Base-by-base conservation (phyloP, 2,113 vertebrate genomes). In the Callorhinus ursinus region DNA sequence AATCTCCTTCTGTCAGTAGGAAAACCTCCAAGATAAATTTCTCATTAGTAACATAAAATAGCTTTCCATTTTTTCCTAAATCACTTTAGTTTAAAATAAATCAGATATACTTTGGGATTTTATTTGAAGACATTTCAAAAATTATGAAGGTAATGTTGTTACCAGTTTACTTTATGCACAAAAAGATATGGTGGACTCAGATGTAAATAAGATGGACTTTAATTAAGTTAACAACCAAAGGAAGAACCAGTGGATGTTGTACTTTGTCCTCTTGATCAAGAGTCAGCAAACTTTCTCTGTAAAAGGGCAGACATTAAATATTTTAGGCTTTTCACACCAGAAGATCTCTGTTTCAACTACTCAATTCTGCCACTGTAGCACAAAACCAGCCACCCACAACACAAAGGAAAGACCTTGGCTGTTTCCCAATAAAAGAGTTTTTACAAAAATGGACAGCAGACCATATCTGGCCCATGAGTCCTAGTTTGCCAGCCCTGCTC, bases 41-140 rank as follows among this genome's bases (percentile, higher is more conserved):
- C 85, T 96, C 93, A 93, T 85, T 72, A 95, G 80, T 93, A 57
- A 93, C 86, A 92, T 88, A 93, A 93, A 93, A 94, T 67, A 90
- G 19, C 16, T 88, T 94, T 77, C 24, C 22, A 95, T 72, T 93
- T 92, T 95, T 36, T 4, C 57, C 49, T n/a, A 61, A 89, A 96
- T 86, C 36, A 92, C 39, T 79, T 93, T 74, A 46, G 63, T 69
- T 97, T 97, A 81, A 96, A 96, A 90, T 89, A 96, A 94, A 93
- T 94, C 36, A 97, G 26, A 71, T 42, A 86, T 24, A 19, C 53
- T 86, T 92, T 88, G 33, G 24, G 55, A 76, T 72, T 82, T 65
- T 92, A 59, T 93, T 84, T 84, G 65, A 63, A 96, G 36, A 79
- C 15, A 95, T 92, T 74, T 89, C 77, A 97, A 93, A 93, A 95